These are phyloP conservation scores for Dexiosoma caninum DNA, from an alignment of 2,888 invertebrate genomes.

Conservation along the genomic window DNA sequence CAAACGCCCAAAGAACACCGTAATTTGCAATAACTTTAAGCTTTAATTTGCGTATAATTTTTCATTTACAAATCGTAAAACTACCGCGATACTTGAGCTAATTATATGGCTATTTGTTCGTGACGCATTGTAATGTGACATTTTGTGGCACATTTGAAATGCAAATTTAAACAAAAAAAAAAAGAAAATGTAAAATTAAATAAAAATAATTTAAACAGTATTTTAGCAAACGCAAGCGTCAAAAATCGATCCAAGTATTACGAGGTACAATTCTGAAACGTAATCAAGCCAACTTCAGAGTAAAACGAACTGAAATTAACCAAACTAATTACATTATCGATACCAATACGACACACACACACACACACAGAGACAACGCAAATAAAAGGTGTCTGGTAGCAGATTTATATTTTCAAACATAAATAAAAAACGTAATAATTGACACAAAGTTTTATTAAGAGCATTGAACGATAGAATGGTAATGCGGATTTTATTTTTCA, in stretches of 20 bases:
- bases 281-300: slow-evolving; percentile 1
- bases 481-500: too few species aligned
- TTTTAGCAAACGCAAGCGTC: background rate
- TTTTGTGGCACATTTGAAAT: background rate
- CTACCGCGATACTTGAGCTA: background rate
- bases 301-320: slow-evolving; percentile 4
- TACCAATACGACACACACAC: background rate
- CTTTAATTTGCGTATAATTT: background rate
- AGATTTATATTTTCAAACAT: too few species aligned
- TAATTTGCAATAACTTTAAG: background rate
- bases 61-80: background rate
- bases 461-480: too few species aligned
- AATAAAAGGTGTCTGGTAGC: too few species aligned
- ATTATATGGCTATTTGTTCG: background rate
- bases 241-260: slow-evolving; percentile 29
- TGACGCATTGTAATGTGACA: background rate
- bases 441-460: too few species aligned
- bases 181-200: background rate
- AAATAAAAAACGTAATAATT: too few species aligned
- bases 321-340: slow-evolving; percentile 33
- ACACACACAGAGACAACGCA: too few species aligned
- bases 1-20: background rate
- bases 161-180: background rate
- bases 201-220: background rate
- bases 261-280: background rate